Evolutionary conservation across 2,888 invertebrate genomes (phyloP).

Genomic region (Ophion obscuratus): DNA sequence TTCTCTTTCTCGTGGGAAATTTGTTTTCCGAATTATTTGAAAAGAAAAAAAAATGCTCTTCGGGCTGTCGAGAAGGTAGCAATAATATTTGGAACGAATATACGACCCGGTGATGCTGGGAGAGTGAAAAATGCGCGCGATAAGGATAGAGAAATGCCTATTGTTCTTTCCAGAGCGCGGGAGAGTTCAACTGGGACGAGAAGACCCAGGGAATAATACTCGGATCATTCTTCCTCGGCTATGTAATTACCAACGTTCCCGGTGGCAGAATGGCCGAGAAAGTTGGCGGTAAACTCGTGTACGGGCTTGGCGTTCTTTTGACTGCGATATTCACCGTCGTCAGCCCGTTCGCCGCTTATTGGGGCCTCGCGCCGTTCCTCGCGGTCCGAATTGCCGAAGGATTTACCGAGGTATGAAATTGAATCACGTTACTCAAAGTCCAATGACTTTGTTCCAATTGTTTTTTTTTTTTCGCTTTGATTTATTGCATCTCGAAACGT

Average conservation of each 20-base stretch:
- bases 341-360: conserved; percentile 92
- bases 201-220: conserved; percentile 92
- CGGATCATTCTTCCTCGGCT: conserved; percentile 94
- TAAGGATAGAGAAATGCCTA: neutral
- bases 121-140: neutral
- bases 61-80: neutral
- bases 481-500: neutral
- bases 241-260: conserved; percentile 92
- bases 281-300: conserved; percentile 94
- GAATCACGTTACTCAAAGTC: neutral
- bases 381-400: conserved; percentile 92
- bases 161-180: conserved; percentile 85
- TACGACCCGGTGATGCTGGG: neutral
- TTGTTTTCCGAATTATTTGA: neutral
- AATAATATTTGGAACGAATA: neutral
- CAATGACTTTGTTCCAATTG: neutral
- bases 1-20: neutral
- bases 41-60: neutral
- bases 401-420: conserved; percentile 89
- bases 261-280: conserved; percentile 93
- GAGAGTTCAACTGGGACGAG: conserved; percentile 92
- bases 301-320: conserved; percentile 92
- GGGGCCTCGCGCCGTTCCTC: conserved; percentile 88
- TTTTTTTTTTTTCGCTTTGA: no score
- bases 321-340: conserved; percentile 93